Conservation (phyloP, 2,888 invertebrate species). For the Philhelius pedissequus region DNA sequence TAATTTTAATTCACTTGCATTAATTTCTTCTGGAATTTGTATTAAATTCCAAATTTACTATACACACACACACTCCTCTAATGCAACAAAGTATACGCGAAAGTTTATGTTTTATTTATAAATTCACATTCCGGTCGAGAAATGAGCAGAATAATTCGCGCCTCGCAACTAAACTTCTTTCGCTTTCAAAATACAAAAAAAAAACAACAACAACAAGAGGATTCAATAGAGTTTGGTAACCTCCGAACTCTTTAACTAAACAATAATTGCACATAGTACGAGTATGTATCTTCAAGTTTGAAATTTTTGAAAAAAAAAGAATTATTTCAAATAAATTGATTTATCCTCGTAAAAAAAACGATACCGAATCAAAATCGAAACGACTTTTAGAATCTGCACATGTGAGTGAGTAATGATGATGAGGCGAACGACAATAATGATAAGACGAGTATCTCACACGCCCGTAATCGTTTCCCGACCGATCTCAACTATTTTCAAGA, state of each 20-base stretch:
- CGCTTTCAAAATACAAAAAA: neutral
- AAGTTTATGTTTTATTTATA: constrained; percentile 57
- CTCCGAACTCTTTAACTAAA: constrained; percentile 6
- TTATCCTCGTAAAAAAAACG: constrained; percentile 13
- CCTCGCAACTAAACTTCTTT: neutral
- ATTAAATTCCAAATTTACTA: constrained; percentile 30
- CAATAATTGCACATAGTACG: too few species aligned
- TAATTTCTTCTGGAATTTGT: constrained; percentile 12
- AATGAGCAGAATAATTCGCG: constrained; percentile 8
- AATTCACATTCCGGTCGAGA: constrained; percentile 57
- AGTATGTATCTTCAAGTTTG: too few species aligned
- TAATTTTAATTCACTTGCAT: constrained; percentile 9
- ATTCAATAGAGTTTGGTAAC: constrained; percentile 5
- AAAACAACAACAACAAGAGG: neutral
- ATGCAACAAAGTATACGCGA: neutral
- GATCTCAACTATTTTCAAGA: constrained; percentile 66
- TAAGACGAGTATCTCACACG: constrained; percentile 64
- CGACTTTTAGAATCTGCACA: constrained; percentile 23
- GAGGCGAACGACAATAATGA: constrained; percentile 37
- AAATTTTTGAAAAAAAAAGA: neutral
- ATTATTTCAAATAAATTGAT: constrained; percentile 13
- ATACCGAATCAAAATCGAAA: constrained; percentile 5
- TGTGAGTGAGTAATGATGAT: constrained; percentile 43
- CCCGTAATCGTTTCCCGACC: constrained; percentile 69
- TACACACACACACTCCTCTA: neutral